Base-by-base conservation (phyloP, 2,797 vertebrate genomes). In the Erithacus rubecula region DNA sequence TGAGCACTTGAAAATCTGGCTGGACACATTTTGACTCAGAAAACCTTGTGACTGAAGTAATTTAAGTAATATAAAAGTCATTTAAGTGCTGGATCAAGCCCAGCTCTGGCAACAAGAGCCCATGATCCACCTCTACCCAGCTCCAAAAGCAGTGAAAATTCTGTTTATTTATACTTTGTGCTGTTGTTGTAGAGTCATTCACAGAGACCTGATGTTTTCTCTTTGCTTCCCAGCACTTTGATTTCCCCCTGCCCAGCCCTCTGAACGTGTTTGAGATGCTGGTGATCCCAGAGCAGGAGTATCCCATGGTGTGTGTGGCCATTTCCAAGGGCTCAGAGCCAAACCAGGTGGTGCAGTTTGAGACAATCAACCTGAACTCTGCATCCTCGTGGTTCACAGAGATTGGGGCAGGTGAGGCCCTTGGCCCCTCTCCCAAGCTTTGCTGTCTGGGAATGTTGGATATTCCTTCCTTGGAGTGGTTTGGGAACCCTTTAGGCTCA, bases 321-420 rank as follows among this genome's bases (percentile, higher is more conserved):
- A 98, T 99, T 97, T 99, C 99, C 94, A 98, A 98, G 94, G 99
- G 98, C 63, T 83, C 91, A 0, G 99, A 99, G 83, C 97, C 98
- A 0, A 97, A 98, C 78, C 99, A 99, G 94, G 98, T 99, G 17
- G 99, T 99, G 94, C 99, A 98, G 95, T 99, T 99, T 49, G 99
- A 99, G 98, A 99, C 99, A 96, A 99, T 99, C 98, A 99, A 99
- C 98, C 98, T 99, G 92, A 99, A 99, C 98, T 99, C 99, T 19
- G 99, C 99, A 62, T 99, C 99, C 23, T 99, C 99, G 5, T 99
- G 99, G 99, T 99, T 99, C 98, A 99, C 99, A 26, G 98, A 99
- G 94, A 99, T 99, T 4, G 99, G 98, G 93, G 98, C 98, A 96
- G 98, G 99, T 99, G 95, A 97, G 98, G 20, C 34, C 13, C 1